phyloP scores from a whole-genome alignment of 2,113 vertebrate genomes.

The Ciconia stormi region DNA sequence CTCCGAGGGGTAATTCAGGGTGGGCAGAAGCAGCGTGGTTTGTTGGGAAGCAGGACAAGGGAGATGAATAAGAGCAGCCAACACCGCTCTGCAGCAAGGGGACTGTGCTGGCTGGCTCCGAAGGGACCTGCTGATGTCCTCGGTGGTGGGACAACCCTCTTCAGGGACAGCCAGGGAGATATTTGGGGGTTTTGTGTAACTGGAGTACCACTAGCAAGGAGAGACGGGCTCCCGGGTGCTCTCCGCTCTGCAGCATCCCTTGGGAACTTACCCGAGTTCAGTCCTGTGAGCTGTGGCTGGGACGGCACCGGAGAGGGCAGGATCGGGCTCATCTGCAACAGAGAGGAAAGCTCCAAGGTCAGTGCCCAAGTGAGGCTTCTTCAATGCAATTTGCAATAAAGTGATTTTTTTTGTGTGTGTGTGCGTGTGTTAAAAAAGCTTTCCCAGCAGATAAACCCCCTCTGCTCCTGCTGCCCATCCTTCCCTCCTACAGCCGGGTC shows the following conservation, averaged over 20 bases:
- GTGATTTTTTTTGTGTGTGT: background rate
- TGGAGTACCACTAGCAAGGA: background rate
- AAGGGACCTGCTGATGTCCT: background rate
- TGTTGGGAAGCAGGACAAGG: background rate
- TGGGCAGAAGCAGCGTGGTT: background rate
- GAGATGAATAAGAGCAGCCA: background rate
- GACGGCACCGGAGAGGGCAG: constrained; percentile 66
- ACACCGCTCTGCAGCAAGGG: rapidly evolving
- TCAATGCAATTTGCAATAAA: background rate
- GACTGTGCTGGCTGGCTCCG: background rate
- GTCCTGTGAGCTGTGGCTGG: constrained; percentile 63
- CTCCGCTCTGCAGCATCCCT: background rate
- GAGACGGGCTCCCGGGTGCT: rapidly evolving
- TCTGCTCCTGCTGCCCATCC: background rate
- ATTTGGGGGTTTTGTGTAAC: background rate
- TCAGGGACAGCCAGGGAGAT: background rate
- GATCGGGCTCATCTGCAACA: constrained; percentile 75
- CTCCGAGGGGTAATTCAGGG: background rate
- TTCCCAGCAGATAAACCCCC: background rate
- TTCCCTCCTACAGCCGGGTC: background rate
- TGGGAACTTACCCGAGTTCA: constrained; percentile 72
- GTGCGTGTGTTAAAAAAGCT: background rate
- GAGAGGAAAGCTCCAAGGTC: constrained; percentile 53
- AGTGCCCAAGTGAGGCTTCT: background rate
- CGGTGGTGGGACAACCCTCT: background rate